Conservation (phyloP, 2,113 vertebrate genomes). For the Hirundichthys speculiger region DNA sequence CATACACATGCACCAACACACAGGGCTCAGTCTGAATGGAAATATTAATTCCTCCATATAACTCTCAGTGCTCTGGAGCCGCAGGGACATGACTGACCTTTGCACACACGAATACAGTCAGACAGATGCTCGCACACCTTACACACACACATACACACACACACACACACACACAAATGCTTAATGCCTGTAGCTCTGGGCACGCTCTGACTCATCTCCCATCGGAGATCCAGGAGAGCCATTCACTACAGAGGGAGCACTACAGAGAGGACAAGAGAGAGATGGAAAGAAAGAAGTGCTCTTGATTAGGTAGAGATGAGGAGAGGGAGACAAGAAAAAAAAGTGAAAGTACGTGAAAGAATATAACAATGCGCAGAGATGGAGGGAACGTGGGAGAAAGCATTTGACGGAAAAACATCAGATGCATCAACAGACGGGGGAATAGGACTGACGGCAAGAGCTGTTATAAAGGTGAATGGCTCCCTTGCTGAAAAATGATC, state of each 20-base stretch:
- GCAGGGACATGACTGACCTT: slow-evolving; percentile 44
- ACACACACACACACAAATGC: slow-evolving; percentile 13
- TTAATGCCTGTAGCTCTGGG: slow-evolving; percentile 21
- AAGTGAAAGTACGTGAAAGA: slow-evolving; percentile 2
- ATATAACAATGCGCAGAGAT: neutral
- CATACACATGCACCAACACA: neutral
- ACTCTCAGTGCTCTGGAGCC: slow-evolving; percentile 33
- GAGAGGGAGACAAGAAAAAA: neutral
- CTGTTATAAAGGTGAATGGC: slow-evolving; percentile 18
- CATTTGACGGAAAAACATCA: slow-evolving; percentile 11
- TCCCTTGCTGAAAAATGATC: slow-evolving; percentile 23
- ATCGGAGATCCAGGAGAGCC: slow-evolving; percentile 34
- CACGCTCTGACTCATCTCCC: slow-evolving; percentile 48
- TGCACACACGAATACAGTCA: slow-evolving; percentile 1
- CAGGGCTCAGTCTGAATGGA: slow-evolving; percentile 41
- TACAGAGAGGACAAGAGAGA: slow-evolving; percentile 38
- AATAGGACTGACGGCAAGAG: slow-evolving; percentile 2
- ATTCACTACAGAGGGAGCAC: slow-evolving; percentile 37
- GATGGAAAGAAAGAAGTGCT: slow-evolving; percentile 2
- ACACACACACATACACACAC: slow-evolving; percentile 5
- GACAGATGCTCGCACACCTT: slow-evolving; percentile 3
- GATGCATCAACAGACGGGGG: neutral
- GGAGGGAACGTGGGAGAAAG: neutral
- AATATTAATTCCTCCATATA: slow-evolving; percentile 43
- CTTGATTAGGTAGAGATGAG: slow-evolving; percentile 12